These are phyloP conservation scores for Zaprionus kolodkinae DNA, from an alignment of 1,140 invertebrate genomes.

Conservation along the genomic window DNA sequence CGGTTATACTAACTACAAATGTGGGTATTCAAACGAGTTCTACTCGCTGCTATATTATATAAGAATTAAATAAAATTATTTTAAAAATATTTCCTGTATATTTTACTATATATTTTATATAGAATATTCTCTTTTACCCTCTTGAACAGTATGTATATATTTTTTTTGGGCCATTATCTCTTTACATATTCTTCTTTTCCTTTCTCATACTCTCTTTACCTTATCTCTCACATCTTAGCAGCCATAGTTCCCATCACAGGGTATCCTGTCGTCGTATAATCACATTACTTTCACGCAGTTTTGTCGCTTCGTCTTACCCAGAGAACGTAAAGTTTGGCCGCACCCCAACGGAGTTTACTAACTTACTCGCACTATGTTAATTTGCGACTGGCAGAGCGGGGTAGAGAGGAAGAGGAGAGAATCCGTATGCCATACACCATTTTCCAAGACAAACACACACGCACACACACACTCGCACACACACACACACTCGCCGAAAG, in stretches of 20 bases:
- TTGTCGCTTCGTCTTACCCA: constrained; percentile 13
- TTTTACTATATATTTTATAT: not conserved
- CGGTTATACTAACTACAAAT: not conserved
- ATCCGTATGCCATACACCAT: constrained; percentile 15
- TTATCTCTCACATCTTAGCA: not conserved
- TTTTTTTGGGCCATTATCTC: too few species aligned
- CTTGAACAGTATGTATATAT: too few species aligned
- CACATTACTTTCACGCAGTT: not conserved
- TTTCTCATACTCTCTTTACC: not conserved
- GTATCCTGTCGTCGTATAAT: not conserved
- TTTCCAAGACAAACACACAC: constrained; percentile 16
- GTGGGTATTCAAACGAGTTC: too few species aligned
- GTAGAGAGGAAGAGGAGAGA: constrained; percentile 29
- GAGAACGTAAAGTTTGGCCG: constrained; percentile 11
- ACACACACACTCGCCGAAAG: constrained; percentile 8
- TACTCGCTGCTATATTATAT: not conserved
- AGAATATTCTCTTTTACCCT: too few species aligned
- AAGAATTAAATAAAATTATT: not conserved
- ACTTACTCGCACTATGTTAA: constrained; percentile 63
- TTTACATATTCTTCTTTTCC: not conserved
- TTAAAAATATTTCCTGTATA: not conserved
- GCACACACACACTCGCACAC: constrained; percentile 4
- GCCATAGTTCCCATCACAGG: not conserved
- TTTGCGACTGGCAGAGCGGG: constrained; percentile 52
- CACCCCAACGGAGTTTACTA: constrained; percentile 42